Evolutionary conservation across 2,113 vertebrate genomes (phyloP).

Genomic region (Megaleporinus macrocephalus): DNA sequence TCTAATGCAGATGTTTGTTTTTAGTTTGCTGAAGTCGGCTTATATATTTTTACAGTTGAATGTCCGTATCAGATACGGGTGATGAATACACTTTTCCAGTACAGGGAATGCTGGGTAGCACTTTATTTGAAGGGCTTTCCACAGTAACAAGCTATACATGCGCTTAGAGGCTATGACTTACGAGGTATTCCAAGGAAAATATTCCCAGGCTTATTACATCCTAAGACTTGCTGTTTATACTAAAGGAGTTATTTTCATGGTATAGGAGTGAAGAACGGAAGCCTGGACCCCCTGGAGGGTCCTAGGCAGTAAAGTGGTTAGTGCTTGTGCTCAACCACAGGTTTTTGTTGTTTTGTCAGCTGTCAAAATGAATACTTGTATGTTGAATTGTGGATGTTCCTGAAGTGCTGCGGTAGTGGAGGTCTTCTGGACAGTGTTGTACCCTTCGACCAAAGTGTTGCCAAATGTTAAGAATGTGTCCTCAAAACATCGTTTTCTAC

Average conservation of each 20-base stretch:
- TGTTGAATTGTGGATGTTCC: background rate
- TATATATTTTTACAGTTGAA: background rate
- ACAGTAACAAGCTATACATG: background rate
- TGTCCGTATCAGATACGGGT: background rate
- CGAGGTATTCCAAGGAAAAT: background rate
- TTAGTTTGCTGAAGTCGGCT: too few species aligned
- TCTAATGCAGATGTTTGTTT: too few species aligned
- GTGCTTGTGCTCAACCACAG: too few species aligned
- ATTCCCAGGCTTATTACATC: background rate
- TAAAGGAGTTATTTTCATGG: too few species aligned
- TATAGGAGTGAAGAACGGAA: too few species aligned
- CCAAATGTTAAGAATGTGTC: background rate
- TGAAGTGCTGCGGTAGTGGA: background rate
- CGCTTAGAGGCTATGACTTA: background rate
- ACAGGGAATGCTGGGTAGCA: background rate
- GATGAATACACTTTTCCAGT: background rate
- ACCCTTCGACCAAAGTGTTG: conserved; percentile 12
- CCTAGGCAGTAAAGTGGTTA: too few species aligned
- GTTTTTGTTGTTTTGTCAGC: background rate
- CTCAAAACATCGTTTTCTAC: background rate
- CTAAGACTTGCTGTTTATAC: too few species aligned
- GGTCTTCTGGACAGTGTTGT: conserved; percentile 16
- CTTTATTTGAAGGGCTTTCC: background rate
- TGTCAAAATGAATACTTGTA: background rate
- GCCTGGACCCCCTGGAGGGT: too few species aligned